A percentile compares a stretch with the other conserved stretches of the same genome.
phyloP scores from a whole-genome alignment of 2,113 vertebrate species.

The Cyprinodon variegatus region DNA sequence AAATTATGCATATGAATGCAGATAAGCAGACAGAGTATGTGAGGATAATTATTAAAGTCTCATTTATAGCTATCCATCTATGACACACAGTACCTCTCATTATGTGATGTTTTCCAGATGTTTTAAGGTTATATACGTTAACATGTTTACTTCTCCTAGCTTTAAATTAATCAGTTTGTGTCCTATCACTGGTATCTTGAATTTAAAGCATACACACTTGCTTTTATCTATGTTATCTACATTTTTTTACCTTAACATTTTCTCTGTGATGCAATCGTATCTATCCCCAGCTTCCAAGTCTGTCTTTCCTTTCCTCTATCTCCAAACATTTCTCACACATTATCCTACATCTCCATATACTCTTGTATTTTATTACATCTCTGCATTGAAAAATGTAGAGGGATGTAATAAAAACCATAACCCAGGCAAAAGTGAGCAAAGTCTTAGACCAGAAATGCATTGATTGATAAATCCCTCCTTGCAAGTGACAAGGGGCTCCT shows the following conservation, averaged over 20 bases:
- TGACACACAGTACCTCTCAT: conserved; percentile 13
- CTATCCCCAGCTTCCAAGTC: background rate
- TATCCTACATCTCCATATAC: conserved; percentile 31
- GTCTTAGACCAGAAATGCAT: conserved; percentile 41
- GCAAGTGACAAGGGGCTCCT: conserved; percentile 57
- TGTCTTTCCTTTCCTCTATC: background rate
- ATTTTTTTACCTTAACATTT: conserved; percentile 1
- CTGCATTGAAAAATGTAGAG: background rate
- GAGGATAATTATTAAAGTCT: conserved; percentile 49
- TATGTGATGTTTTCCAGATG: conserved; percentile 44
- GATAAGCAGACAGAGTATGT: conserved; percentile 8
- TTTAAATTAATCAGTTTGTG: conserved; percentile 46
- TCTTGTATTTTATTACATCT: conserved; percentile 26
- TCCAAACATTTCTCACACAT: conserved; percentile 23
- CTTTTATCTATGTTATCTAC: conserved; percentile 16
- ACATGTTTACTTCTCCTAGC: conserved; percentile 39
- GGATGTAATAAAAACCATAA: too few species aligned
- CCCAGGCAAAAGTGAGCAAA: conserved; percentile 19
- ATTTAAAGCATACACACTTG: conserved; percentile 16
- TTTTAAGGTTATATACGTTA: conserved; percentile 22
- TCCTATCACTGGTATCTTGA: conserved; percentile 17
- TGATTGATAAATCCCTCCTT: conserved; percentile 71
- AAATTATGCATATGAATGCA: conserved; percentile 26
- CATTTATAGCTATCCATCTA: conserved; percentile 21
- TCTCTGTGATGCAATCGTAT: background rate